A percentile compares a stretch with the other conserved stretches of the same genome.
Evolutionary conservation across 2,888 invertebrate species (phyloP).

Genomic region (Tetranychus truncatus): DNA sequence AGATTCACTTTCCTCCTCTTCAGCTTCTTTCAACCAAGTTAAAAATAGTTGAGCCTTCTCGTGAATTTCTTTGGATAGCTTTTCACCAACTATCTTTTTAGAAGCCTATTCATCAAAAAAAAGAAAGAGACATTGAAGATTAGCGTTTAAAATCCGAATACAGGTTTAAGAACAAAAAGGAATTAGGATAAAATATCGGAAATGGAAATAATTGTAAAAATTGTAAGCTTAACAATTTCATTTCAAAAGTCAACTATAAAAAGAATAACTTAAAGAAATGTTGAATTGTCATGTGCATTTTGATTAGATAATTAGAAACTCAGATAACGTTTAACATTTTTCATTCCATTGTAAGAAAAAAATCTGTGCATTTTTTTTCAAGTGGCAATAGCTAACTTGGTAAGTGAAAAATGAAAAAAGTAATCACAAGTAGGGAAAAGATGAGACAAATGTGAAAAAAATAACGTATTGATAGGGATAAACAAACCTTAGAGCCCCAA

Average conservation of each 20-base stretch:
- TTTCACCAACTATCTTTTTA: slow-evolving; percentile 80
- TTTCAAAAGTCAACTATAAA: no score
- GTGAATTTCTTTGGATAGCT: slow-evolving; percentile 74
- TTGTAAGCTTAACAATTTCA: background rate
- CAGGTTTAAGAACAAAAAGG: background rate
- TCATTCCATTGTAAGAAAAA: no score
- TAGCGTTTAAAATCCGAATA: background rate
- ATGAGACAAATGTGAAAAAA: background rate
- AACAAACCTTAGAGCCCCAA: slow-evolving; percentile 78
- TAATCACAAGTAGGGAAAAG: background rate
- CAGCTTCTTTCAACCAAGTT: slow-evolving; percentile 80
- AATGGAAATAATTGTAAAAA: background rate
- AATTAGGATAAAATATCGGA: background rate
- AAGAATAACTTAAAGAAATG: no score
- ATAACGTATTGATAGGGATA: background rate
- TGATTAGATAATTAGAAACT: no score
- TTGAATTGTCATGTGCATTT: no score
- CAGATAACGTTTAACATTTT: no score
- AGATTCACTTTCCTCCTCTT: slow-evolving; percentile 63
- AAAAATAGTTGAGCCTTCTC: slow-evolving; percentile 79
- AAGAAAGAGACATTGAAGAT: background rate
- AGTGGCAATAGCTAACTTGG: background rate
- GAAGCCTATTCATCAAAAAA: slow-evolving; percentile 9
- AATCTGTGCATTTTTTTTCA: no score
- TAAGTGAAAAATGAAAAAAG: background rate